Percentiles rank a stretch among this genome's conserved stretches.
Evolutionary conservation across 2,113 vertebrate genomes (phyloP).

Genomic region (Ivindomyrus marchei): DNA sequence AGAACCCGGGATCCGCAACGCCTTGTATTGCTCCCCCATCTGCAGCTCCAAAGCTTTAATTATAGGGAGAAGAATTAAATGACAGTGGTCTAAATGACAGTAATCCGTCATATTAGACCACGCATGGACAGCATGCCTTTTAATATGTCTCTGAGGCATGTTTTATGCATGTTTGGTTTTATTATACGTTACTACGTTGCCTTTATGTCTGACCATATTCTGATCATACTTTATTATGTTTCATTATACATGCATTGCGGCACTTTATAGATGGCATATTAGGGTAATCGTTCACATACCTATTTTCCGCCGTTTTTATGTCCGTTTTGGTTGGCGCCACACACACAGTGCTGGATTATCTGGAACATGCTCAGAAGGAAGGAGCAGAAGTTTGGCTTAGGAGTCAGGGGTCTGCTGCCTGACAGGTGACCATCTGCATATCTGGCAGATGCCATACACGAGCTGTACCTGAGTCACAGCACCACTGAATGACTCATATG

Average conservation of each 20-base stretch:
- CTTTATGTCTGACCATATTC: neutral
- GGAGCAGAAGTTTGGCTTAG: neutral
- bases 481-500: neutral
- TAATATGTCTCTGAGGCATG: neutral
- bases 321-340: neutral
- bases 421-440: constrained; percentile 11
- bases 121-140: neutral
- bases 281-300: neutral
- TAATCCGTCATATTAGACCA: neutral
- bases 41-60: neutral
- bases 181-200: constrained; percentile 2
- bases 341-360: neutral
- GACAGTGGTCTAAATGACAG: neutral
- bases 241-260: neutral
- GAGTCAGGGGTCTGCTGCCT: neutral
- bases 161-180: neutral
- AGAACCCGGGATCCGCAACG: neutral
- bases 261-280: constrained; percentile 5
- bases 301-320: neutral
- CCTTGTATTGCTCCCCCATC: neutral
- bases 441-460: neutral
- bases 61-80: neutral
- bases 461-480: neutral
- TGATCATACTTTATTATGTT: neutral
- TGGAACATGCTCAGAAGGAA: neutral